Conservation (phyloP, 1,140 invertebrate genomes). For the Coelopa frigida region DNA sequence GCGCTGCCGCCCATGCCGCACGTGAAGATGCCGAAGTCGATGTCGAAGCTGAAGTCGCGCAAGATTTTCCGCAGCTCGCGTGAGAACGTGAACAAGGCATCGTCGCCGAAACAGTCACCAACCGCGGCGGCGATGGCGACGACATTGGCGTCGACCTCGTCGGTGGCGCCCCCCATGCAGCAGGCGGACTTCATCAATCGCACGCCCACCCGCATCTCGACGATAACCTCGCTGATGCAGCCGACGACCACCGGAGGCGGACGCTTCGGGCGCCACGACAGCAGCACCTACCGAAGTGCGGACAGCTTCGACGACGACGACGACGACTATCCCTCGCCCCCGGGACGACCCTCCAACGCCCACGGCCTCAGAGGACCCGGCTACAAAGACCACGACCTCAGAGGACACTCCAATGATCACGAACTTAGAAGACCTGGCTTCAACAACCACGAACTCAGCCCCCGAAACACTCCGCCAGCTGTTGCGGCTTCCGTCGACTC, state of each 20-base stretch:
- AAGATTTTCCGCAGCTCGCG: constrained; percentile 31
- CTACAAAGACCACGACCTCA: not conserved
- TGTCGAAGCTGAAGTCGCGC: constrained; percentile 32
- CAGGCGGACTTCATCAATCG: constrained; percentile 34
- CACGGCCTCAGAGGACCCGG: not conserved
- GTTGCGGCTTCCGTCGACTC: no score
- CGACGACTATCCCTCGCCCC: constrained; percentile 22
- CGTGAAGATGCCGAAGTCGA: constrained; percentile 28
- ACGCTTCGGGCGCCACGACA: not conserved
- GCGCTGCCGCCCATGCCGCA: constrained; percentile 22
- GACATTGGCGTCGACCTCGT: not conserved
- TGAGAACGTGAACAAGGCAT: constrained; percentile 9
- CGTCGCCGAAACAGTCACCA: not conserved
- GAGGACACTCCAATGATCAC: not conserved
- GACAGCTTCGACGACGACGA: constrained; percentile 32
- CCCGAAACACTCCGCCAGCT: no score
- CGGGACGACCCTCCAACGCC: constrained; percentile 4
- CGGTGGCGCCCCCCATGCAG: constrained; percentile 6
- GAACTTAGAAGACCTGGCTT: not conserved
- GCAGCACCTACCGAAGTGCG: constrained; percentile 27
- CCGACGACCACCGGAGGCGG: constrained; percentile 8
- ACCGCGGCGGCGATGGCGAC: constrained; percentile 1
- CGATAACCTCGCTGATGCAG: constrained; percentile 36
- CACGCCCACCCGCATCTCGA: constrained; percentile 35
- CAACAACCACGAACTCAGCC: not conserved